These are phyloP conservation scores for Scarus forsteni DNA, from an alignment of 2,797 vertebrate species.

Conservation along the genomic window DNA sequence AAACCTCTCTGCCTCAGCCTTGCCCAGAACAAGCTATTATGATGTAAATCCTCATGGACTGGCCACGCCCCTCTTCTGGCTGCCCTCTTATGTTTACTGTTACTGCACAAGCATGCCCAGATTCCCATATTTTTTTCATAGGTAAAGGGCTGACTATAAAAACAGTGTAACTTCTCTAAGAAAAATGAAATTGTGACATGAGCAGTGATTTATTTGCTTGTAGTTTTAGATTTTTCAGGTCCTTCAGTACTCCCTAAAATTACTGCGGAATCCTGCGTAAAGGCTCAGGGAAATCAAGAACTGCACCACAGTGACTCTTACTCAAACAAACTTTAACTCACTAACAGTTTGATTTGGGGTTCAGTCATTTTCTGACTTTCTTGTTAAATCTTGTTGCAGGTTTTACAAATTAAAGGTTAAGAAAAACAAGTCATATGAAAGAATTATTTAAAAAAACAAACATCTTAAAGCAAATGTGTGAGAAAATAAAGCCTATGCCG, in stretches of 20 bases:
- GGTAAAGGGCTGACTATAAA: too few relatives aligned
- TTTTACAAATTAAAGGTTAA: too few relatives aligned
- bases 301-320: neutral
- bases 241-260: constrained; percentile 11
- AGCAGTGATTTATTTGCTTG: constrained; percentile 2
- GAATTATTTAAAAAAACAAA: too few relatives aligned
- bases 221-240: neutral
- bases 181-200: neutral
- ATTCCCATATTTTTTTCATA: too few relatives aligned
- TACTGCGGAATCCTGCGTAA: neutral
- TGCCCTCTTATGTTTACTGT: too few relatives aligned
- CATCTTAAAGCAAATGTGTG: neutral
- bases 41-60: too few relatives aligned
- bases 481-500: neutral
- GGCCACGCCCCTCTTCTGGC: too few relatives aligned
- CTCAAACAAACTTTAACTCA: constrained; percentile 9
- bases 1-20: too few relatives aligned
- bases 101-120: too few relatives aligned
- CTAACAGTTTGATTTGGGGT: neutral
- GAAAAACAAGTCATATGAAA: neutral
- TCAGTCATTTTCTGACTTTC: neutral
- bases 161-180: too few relatives aligned
- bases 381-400: too few relatives aligned
- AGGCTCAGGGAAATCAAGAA: neutral
- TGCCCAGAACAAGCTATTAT: too few relatives aligned